Evolutionary conservation across 2,113 vertebrate species (phyloP).

Genomic region (Dipodomys ordii): DNA sequence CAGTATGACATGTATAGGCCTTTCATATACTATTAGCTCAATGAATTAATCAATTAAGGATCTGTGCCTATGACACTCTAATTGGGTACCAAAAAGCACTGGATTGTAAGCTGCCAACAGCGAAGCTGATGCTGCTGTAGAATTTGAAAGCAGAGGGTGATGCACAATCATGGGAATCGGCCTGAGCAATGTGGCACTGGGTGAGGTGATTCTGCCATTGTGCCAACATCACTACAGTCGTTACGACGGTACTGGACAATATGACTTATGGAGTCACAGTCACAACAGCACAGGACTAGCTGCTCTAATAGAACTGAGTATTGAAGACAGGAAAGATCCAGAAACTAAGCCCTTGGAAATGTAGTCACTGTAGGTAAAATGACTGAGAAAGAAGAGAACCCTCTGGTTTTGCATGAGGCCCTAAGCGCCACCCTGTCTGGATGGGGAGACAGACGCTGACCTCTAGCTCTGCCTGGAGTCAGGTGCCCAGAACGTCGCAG

Average conservation of each 20-base stretch:
- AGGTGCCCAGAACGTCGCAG: neutral
- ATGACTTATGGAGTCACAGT: rapidly evolving
- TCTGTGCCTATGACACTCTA: neutral
- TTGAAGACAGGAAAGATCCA: neutral
- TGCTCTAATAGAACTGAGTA: neutral
- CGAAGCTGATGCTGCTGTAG: neutral
- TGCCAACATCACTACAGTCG: neutral
- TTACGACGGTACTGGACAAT: neutral
- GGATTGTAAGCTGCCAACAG: neutral
- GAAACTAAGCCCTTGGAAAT: neutral
- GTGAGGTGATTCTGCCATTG: neutral
- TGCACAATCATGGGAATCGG: neutral
- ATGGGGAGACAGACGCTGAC: neutral
- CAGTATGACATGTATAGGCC: neutral
- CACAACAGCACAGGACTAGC: neutral
- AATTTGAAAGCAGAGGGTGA: neutral
- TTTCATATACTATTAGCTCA: neutral
- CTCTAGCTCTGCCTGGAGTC: neutral
- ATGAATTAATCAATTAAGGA: neutral
- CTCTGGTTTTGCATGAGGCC: neutral
- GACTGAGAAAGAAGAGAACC: neutral
- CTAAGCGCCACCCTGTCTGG: neutral
- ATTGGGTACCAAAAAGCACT: neutral
- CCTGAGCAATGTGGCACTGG: neutral
- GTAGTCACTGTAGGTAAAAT: neutral